phyloP scores from a whole-genome alignment of 1,140 invertebrate species.

The Diachasmimorpha longicaudata region DNA sequence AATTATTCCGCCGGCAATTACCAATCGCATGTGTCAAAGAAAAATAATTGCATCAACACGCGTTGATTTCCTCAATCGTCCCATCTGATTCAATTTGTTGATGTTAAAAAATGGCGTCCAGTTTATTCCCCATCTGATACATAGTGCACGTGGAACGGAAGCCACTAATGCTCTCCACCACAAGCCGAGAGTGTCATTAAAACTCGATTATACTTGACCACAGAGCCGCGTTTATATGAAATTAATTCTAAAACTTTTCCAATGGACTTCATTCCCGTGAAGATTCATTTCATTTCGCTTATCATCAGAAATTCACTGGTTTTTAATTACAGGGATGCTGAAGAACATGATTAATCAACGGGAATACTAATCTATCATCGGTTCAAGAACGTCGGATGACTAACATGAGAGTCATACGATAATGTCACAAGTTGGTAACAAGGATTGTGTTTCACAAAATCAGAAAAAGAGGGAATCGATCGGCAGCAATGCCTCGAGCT shows the following conservation, averaged over 20 bases:
- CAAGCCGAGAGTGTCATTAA: background rate
- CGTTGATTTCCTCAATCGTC: background rate
- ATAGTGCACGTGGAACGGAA: background rate
- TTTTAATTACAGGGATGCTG: background rate
- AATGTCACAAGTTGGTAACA: conserved; percentile 51
- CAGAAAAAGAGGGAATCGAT: conserved; percentile 53
- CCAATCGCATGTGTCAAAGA: background rate
- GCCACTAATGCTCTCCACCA: background rate
- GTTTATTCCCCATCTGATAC: background rate
- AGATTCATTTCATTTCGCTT: background rate
- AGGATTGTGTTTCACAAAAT: conserved; percentile 40
- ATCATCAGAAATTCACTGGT: no score
- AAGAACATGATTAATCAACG: background rate
- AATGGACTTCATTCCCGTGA: background rate
- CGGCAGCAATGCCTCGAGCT: conserved; percentile 55
- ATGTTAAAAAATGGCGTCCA: background rate
- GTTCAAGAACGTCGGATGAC: background rate
- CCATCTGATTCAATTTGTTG: background rate
- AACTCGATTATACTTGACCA: background rate
- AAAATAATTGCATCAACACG: background rate
- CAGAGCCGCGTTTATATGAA: background rate
- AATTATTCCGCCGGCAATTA: no score
- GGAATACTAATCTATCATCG: background rate
- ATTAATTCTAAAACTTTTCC: background rate
- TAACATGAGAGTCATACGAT: conserved; percentile 40